Conservation (phyloP, 2,113 vertebrate genomes). For the Istiophorus platypterus region DNA sequence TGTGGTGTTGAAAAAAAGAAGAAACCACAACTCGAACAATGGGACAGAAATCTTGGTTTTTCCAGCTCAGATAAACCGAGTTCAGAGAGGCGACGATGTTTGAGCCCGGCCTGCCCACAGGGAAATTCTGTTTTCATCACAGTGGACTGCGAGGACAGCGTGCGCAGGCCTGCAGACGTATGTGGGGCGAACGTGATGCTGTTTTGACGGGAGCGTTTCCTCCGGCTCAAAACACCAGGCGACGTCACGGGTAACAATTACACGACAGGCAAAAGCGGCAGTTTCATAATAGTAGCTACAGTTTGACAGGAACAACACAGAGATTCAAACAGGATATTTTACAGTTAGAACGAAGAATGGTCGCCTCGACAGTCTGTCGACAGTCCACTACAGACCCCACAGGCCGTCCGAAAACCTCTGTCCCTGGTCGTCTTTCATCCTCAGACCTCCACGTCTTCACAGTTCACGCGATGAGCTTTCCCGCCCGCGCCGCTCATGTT, state of each 20-base stretch:
- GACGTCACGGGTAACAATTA: slow-evolving; percentile 37
- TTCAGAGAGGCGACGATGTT: neutral
- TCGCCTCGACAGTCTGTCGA: slow-evolving; percentile 20
- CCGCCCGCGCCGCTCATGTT: slow-evolving; percentile 44
- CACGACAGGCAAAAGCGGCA: slow-evolving; percentile 26
- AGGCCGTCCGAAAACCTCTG: slow-evolving; percentile 3
- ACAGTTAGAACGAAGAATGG: slow-evolving; percentile 39
- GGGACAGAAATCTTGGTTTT: neutral
- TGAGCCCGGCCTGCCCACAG: neutral
- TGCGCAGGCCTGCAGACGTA: neutral
- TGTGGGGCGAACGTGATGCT: neutral
- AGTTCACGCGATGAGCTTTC: slow-evolving; percentile 27
- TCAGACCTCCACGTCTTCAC: neutral
- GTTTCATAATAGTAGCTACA: slow-evolving; percentile 38
- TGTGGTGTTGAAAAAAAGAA: slow-evolving; percentile 16
- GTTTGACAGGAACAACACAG: slow-evolving; percentile 53
- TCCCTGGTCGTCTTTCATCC: neutral
- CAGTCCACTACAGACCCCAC: neutral
- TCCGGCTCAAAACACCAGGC: slow-evolving; percentile 8
- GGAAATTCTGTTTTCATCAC: slow-evolving; percentile 11
- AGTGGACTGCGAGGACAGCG: neutral
- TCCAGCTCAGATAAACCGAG: slow-evolving; percentile 22
- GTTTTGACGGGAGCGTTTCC: neutral
- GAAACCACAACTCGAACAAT: slow-evolving; percentile 21
- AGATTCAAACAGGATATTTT: slow-evolving; percentile 43